Base-by-base conservation (phyloP, 2,888 invertebrate genomes). In the Hyposoter dolosus region DNA sequence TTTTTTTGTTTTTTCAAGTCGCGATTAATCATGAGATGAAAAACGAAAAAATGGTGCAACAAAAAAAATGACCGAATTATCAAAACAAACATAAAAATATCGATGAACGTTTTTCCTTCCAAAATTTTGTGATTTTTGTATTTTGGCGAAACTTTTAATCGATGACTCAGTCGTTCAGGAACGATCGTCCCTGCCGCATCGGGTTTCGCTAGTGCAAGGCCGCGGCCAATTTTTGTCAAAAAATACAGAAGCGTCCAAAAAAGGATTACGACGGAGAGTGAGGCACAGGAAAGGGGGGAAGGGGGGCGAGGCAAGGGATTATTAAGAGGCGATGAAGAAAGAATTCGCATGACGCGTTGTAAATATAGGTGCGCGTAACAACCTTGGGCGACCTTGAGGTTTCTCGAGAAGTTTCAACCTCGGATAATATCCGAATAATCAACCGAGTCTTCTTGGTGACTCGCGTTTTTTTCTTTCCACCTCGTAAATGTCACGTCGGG, bases 361-460 rank as follows among this genome's bases (percentile, higher is more conserved):
- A 66, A 56, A 60, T 50, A 65, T 63, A 72, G 40, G 19, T 50
- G 40, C 63, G 71, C 63, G 45, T 72, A 80, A 76, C 83, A 83
- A 85, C 85, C 85, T 85, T 85, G 85, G 40, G 32, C 56, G 85
- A 80, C 82, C 83, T 85, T 85, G 85, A 75, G n/a, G 63, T 35
- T 69, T 71, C 75, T 68, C 75, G 65, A 71, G 71, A 74, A 53
- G 65, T 40, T 74, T 56, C 60, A 74, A 40, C 75, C 80, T 85
- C 79, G 85, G 75, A 80, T 85, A 80, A 79, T 65, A 65, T 68
- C 72, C 43, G 32, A 83, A 63, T 78, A 66, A 83, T 66, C 72
- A 45, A 65, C 71, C 47, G 43, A 50, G 65, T 19, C 60, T 28
- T 28, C 28, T 60, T 28, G 12, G n/a, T 47, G 66, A 19, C 40